A percentile compares a stretch with the other conserved stretches of the same genome.
Evolutionary conservation across 1,140 invertebrate genomes (phyloP).

Genomic region (Thaumetopoea pityocampa): DNA sequence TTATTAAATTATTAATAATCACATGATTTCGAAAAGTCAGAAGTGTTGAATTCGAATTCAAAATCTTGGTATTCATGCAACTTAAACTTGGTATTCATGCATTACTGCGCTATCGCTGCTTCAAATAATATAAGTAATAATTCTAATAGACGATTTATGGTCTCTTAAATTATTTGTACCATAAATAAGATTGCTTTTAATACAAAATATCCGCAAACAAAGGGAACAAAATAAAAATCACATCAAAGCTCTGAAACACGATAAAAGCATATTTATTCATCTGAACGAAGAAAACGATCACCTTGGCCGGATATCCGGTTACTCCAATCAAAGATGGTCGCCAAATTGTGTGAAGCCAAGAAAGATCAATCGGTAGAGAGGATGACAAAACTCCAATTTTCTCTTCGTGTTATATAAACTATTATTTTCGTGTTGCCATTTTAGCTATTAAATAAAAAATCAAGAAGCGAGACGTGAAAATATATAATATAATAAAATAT

Average conservation of each 20-base stretch:
- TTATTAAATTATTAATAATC: too few species aligned
- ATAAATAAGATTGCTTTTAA: background rate
- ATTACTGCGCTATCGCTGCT: too few species aligned
- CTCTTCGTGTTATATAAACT: slow-evolving; percentile 23
- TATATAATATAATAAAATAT: too few species aligned
- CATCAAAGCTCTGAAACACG: slow-evolving; percentile 33
- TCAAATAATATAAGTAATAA: too few species aligned
- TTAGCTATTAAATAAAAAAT: too few species aligned
- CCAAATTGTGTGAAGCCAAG: slow-evolving; percentile 36
- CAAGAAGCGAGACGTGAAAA: too few species aligned
- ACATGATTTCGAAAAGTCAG: too few species aligned
- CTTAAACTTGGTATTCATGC: too few species aligned
- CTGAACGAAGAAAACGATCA: slow-evolving; percentile 40
- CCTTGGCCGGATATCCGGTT: slow-evolving; percentile 40
- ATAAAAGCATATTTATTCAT: slow-evolving; percentile 35
- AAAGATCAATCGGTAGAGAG: slow-evolving; percentile 36
- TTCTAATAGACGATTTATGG: too few species aligned
- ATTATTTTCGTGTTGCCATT: slow-evolving; percentile 32
- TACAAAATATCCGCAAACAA: slow-evolving; percentile 6
- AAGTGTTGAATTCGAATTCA: too few species aligned
- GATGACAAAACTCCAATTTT: slow-evolving; percentile 45
- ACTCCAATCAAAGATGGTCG: slow-evolving; percentile 44
- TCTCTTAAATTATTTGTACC: background rate
- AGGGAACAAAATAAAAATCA: slow-evolving; percentile 30
- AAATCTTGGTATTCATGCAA: too few species aligned